Conservation (phyloP, 2,888 invertebrate genomes). For the Euclidia mi region DNA sequence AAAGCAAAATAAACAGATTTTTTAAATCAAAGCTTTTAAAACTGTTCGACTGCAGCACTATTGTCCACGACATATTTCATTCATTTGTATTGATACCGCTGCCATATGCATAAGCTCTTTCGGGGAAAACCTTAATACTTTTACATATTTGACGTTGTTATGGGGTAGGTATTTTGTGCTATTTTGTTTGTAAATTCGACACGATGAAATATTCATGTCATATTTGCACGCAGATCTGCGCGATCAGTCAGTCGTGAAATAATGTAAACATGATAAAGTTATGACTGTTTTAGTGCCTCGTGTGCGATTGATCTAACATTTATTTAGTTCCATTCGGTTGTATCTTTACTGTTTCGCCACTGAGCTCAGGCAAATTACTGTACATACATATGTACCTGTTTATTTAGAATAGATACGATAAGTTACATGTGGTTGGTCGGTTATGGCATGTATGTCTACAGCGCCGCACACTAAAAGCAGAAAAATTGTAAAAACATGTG, state of each 20-base stretch:
- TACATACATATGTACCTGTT: no score
- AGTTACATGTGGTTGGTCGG: no score
- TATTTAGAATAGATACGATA: no score
- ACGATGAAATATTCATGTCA: slow-evolving; percentile 83
- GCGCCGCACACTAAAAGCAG: background rate
- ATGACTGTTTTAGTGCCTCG: slow-evolving; percentile 71
- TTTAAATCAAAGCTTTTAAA: no score
- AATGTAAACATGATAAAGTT: slow-evolving; percentile 87
- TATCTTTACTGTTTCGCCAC: slow-evolving; percentile 18
- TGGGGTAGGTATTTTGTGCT: slow-evolving; percentile 42
- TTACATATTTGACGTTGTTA: slow-evolving; percentile 37
- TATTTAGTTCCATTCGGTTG: slow-evolving; percentile 46
- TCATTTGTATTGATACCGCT: slow-evolving; percentile 41
- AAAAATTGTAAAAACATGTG: no score
- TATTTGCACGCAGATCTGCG: slow-evolving; percentile 82
- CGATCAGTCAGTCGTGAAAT: slow-evolving; percentile 83
- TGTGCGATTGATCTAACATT: slow-evolving; percentile 67
- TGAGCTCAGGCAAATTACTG: no score
- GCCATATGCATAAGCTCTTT: slow-evolving; percentile 27
- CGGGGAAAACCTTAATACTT: slow-evolving; percentile 25
- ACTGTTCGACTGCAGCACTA: no score
- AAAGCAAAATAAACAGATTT: no score
- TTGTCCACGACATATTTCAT: slow-evolving; percentile 9
- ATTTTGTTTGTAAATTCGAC: slow-evolving; percentile 73
- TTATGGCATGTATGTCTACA: background rate